Percentiles rank a stretch among this genome's conserved stretches.
phyloP scores from a whole-genome alignment of 2,113 vertebrate genomes.

The Megalops atlanticus region DNA sequence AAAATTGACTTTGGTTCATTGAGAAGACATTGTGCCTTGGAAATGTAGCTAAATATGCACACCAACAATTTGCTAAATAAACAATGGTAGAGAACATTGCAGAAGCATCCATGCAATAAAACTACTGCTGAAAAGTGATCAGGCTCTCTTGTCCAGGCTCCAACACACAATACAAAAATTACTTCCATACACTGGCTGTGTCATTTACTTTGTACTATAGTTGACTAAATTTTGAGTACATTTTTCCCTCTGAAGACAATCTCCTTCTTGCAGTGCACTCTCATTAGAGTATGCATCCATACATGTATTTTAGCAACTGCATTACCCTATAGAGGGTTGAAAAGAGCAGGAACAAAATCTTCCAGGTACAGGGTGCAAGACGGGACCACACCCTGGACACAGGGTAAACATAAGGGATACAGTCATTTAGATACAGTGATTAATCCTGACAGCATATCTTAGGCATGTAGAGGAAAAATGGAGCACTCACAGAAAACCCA shows the following conservation, averaged over 20 bases:
- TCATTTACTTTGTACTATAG: background rate
- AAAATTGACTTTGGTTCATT: background rate
- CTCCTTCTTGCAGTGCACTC: background rate
- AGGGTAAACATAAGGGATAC: background rate
- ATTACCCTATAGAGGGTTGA: no score
- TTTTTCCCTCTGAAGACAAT: background rate
- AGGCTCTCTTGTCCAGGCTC: background rate
- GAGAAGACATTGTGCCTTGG: background rate
- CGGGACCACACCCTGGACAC: background rate
- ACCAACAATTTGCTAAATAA: background rate
- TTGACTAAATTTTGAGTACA: no score
- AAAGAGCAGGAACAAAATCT: background rate
- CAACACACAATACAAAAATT: conserved; percentile 4
- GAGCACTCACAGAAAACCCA: background rate
- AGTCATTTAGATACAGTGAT: background rate
- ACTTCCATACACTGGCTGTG: background rate
- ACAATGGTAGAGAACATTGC: background rate
- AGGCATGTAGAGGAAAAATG: no score
- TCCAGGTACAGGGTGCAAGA: background rate
- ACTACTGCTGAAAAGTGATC: no score
- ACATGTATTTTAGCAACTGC: background rate
- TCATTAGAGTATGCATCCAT: background rate
- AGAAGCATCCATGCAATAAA: no score
- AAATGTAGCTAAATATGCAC: background rate
- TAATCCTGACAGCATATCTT: no score